Evolutionary conservation across 1,140 invertebrate species (phyloP).

Genomic region (Polypedilum pembai): DNA sequence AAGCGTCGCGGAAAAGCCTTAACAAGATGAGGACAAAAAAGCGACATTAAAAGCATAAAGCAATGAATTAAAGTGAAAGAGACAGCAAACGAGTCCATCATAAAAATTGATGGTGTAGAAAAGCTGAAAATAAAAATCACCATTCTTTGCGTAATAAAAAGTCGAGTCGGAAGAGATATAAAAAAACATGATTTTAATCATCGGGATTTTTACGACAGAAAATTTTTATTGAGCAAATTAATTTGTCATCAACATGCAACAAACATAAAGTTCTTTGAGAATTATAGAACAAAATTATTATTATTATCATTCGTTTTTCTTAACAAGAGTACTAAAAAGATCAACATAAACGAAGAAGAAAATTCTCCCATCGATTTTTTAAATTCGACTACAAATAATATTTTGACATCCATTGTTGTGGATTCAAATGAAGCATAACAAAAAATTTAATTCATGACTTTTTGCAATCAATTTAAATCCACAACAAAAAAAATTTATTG

Average conservation of each 20-base stretch:
- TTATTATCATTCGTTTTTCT: constrained; percentile 5
- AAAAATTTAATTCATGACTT: background rate
- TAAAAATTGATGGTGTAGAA: constrained; percentile 5
- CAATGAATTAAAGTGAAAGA: background rate
- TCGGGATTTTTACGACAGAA: constrained; percentile 11
- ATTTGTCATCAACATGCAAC: constrained; percentile 11
- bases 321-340: background rate
- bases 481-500: background rate
- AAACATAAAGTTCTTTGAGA: constrained; percentile 2
- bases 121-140: constrained; percentile 18
- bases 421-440: background rate
- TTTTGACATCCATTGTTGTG: background rate
- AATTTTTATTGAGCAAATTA: constrained; percentile 14
- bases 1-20: too few relatives aligned
- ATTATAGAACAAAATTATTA: background rate
- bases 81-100: background rate
- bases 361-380: background rate
- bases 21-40: too few relatives aligned
- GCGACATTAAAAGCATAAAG: background rate
- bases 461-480: background rate
- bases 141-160: constrained; percentile 6
- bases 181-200: constrained; percentile 14
- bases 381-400: background rate
- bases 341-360: background rate
- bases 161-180: background rate